These are phyloP conservation scores for Archips crataeganus DNA, from an alignment of 2,888 invertebrate species.

Conservation along the genomic window DNA sequence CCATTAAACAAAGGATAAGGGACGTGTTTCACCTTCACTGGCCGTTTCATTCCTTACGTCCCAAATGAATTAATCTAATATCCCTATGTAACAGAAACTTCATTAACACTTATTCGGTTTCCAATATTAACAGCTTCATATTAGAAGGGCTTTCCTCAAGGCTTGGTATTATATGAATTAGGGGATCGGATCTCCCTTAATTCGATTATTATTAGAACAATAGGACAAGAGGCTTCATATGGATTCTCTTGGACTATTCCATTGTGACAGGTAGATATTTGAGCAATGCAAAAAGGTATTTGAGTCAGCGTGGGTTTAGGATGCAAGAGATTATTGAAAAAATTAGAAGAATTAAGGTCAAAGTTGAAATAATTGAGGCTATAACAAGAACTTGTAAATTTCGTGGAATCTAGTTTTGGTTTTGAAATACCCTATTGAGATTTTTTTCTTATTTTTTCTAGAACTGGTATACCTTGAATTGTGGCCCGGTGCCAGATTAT, in stretches of 20 bases:
- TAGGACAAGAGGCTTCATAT: not conserved
- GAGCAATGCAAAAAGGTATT: no score
- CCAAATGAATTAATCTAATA: slow-evolving; percentile 14
- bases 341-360: no score
- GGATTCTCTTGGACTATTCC: not conserved
- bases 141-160: slow-evolving; percentile 6
- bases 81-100: slow-evolving; percentile 7
- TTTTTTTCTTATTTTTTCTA: no score
- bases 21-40: not conserved
- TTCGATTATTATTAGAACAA: slow-evolving; percentile 6
- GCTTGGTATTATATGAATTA: slow-evolving; percentile 6
- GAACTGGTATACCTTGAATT: no score
- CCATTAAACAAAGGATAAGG: not conserved
- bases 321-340: not conserved
- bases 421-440: no score
- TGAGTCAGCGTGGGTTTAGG: not conserved
- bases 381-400: no score
- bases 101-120: slow-evolving; percentile 14
- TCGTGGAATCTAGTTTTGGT: no score
- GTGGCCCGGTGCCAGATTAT: no score
- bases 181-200: slow-evolving; percentile 4
- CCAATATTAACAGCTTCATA: slow-evolving; percentile 14
- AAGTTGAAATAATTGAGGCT: no score
- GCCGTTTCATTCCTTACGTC: not conserved
- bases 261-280: not conserved